These are phyloP conservation scores for Sitodiplosis mosellana DNA, from an alignment of 1,140 invertebrate genomes.

Conservation along the genomic window DNA sequence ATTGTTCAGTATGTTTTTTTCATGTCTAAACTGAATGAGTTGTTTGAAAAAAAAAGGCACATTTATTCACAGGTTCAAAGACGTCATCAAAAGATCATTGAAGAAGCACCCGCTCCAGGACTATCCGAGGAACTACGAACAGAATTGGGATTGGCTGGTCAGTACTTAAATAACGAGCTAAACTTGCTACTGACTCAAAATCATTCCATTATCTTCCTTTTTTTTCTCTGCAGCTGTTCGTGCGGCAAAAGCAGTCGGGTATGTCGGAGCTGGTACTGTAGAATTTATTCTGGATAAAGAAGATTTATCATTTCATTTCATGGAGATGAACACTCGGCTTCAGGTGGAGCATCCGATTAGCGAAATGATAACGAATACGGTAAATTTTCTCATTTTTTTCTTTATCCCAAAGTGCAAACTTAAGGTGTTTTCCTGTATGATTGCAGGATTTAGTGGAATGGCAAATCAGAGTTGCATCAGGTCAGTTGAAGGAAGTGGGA, in stretches of 20 bases:
- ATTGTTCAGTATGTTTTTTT: slow-evolving; percentile 47
- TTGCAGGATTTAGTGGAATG: slow-evolving; percentile 98
- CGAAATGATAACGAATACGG: slow-evolving; percentile 80
- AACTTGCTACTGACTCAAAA: too few species aligned
- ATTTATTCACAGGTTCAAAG: slow-evolving; percentile 47
- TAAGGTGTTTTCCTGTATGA: too few species aligned
- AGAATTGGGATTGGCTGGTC: slow-evolving; percentile 71
- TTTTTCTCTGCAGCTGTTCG: too few species aligned
- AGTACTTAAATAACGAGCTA: too few species aligned
- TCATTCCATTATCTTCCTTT: too few species aligned
- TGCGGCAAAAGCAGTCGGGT: slow-evolving; percentile 76
- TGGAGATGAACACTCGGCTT: slow-evolving; percentile 96
- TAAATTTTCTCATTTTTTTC: too few species aligned
- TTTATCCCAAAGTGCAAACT: too few species aligned
- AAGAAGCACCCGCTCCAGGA: slow-evolving; percentile 65
- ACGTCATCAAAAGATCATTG: slow-evolving; percentile 94
- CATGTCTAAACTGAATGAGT: too few species aligned
- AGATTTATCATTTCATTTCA: slow-evolving; percentile 86
- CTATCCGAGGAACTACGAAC: slow-evolving; percentile 54
- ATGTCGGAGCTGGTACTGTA: slow-evolving; percentile 92
- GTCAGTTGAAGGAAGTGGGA: too few species aligned
- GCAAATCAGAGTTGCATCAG: slow-evolving; percentile 77
- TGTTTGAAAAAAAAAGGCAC: too few species aligned
- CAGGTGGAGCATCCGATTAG: slow-evolving; percentile 97
- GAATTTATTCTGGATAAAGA: slow-evolving; percentile 80